Conservation (phyloP, 2,888 invertebrate genomes). For the Eremobia ochroleuca region DNA sequence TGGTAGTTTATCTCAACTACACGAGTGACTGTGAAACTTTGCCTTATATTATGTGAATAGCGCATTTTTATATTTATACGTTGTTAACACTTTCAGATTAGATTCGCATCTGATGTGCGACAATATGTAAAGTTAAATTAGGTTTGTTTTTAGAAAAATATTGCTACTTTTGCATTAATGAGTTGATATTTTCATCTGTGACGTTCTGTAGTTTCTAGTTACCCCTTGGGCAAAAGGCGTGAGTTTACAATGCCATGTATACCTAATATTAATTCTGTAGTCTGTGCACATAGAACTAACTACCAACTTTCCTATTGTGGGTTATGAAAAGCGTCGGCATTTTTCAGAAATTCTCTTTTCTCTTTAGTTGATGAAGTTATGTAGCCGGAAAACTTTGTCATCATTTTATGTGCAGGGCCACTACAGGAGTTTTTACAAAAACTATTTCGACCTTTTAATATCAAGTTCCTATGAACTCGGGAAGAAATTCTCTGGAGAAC, state of each 20-base stretch:
- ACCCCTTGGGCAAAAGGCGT: not conserved
- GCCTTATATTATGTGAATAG: slow-evolving; percentile 50
- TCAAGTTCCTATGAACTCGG: not conserved
- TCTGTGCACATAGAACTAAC: not conserved
- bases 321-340: not conserved
- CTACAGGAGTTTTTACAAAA: not conserved
- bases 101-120: slow-evolving; percentile 26
- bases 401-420: not conserved
- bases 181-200: not conserved
- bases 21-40: slow-evolving; percentile 53
- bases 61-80: slow-evolving; percentile 30
- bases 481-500: not conserved
- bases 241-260: not conserved
- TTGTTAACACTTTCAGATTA: slow-evolving; percentile 32
- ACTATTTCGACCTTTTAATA: not conserved
- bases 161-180: not conserved
- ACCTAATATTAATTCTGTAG: not conserved
- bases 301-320: not conserved
- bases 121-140: slow-evolving; percentile 46
- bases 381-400: not conserved
- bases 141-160: slow-evolving; percentile 34
- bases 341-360: not conserved
- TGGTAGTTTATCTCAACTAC: slow-evolving; percentile 41
- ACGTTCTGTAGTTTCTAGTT: not conserved
- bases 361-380: not conserved